A percentile compares a stretch with the other conserved stretches of the same genome.
These are phyloP conservation scores for Piezodorus guildinii DNA, from an alignment of 1,140 invertebrate genomes.

Conservation along the genomic window DNA sequence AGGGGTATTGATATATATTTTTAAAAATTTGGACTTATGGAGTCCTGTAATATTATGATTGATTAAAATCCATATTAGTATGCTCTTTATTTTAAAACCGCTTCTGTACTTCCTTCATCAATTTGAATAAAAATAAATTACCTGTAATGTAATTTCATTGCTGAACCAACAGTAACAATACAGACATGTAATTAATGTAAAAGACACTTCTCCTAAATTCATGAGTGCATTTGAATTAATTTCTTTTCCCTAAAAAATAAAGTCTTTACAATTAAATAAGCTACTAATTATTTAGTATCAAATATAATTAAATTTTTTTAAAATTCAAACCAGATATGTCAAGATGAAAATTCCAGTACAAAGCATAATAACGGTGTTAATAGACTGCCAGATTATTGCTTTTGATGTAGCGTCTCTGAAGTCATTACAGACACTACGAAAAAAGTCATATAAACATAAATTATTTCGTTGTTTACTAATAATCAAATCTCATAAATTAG, in stretches of 20 bases:
- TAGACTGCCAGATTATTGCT: not conserved
- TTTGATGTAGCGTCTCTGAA: not conserved
- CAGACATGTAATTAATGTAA: not conserved
- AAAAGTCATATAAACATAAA: not conserved
- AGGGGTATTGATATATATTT: too few relatives aligned
- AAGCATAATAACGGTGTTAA: not conserved
- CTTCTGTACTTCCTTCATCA: too few relatives aligned
- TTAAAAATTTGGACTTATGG: too few relatives aligned
- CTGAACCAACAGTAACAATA: conserved; percentile 8
- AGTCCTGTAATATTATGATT: too few relatives aligned
- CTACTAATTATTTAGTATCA: not conserved
- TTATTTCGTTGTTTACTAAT: too few relatives aligned
- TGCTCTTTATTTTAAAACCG: too few relatives aligned
- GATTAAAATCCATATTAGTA: too few relatives aligned
- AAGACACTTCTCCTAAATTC: not conserved
- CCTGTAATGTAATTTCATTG: conserved; percentile 5
- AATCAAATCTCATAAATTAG: too few relatives aligned
- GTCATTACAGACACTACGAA: not conserved
- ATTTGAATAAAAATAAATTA: too few relatives aligned
- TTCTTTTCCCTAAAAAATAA: not conserved
- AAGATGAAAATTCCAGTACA: not conserved
- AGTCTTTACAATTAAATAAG: too few relatives aligned
- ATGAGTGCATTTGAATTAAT: conserved; percentile 1
- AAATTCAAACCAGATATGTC: not conserved
- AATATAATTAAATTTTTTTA: not conserved